These are phyloP conservation scores for Sardina pilchardus DNA, from an alignment of 2,113 vertebrate genomes.

Conservation along the genomic window DNA sequence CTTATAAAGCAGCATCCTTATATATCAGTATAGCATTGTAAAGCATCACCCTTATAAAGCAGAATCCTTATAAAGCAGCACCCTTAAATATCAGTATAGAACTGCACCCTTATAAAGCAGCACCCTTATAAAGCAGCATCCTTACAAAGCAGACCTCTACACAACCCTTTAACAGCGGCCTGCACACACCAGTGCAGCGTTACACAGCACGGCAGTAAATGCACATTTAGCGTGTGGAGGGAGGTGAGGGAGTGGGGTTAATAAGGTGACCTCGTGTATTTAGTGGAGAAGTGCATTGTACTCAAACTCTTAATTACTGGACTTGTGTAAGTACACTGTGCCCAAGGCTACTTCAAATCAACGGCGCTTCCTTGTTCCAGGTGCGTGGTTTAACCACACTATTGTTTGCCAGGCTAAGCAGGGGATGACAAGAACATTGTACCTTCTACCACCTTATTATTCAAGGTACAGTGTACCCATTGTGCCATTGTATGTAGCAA, in stretches of 20 bases:
- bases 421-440: not conserved
- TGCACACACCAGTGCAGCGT: not conserved
- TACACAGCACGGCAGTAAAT: too few relatives aligned
- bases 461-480: not conserved
- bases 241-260: not conserved
- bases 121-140: too few relatives aligned
- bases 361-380: not conserved
- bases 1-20: too few relatives aligned
- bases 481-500: not conserved
- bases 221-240: not conserved
- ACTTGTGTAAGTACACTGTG: not conserved
- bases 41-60: too few relatives aligned
- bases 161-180: too few relatives aligned
- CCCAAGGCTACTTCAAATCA: not conserved
- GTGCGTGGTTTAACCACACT: not conserved
- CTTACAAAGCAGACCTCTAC: too few relatives aligned
- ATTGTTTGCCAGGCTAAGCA: not conserved
- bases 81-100: too few relatives aligned
- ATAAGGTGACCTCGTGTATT: not conserved
- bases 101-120: too few relatives aligned
- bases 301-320: not conserved
- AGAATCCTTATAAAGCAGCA: too few relatives aligned
- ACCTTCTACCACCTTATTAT: not conserved
- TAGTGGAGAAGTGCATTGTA: not conserved
- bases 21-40: too few relatives aligned